These are phyloP conservation scores for Atlantisia rogersi DNA, from an alignment of 2,113 vertebrate species.

Conservation along the genomic window DNA sequence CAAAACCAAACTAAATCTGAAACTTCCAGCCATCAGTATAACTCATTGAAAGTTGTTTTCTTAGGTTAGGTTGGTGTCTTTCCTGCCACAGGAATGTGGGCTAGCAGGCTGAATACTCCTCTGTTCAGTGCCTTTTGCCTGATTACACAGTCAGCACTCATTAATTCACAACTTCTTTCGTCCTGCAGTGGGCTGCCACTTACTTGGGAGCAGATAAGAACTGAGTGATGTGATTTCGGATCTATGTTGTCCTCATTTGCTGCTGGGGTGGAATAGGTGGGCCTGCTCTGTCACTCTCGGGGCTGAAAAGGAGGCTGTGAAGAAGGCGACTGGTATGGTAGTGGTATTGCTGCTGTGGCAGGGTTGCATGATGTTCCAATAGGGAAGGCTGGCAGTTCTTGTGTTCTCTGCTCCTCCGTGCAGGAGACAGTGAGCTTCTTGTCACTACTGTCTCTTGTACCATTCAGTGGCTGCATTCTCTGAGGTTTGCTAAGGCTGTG, in stretches of 20 bases:
- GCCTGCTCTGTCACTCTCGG: background rate
- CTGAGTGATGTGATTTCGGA: background rate
- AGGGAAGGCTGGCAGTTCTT: background rate
- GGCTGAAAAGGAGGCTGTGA: background rate
- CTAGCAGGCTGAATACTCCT: background rate
- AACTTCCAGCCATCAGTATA: background rate
- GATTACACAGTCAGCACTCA: fast-evolving
- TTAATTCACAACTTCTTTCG: background rate
- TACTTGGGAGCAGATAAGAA: background rate
- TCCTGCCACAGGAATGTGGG: background rate
- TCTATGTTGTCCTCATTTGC: background rate
- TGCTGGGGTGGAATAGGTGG: background rate
- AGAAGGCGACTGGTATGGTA: background rate
- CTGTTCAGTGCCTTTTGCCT: background rate
- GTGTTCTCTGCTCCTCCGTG: background rate
- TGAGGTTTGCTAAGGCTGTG: background rate
- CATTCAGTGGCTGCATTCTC: fast-evolving
- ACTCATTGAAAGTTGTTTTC: background rate
- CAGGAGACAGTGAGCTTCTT: background rate
- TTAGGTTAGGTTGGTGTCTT: background rate
- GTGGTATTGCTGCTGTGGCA: background rate
- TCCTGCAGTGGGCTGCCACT: fast-evolving
- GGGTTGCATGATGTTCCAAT: fast-evolving
- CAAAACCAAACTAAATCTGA: background rate
- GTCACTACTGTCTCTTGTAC: background rate